Conservation (phyloP, 2,797 vertebrate genomes). For the Graptemys geographica region DNA sequence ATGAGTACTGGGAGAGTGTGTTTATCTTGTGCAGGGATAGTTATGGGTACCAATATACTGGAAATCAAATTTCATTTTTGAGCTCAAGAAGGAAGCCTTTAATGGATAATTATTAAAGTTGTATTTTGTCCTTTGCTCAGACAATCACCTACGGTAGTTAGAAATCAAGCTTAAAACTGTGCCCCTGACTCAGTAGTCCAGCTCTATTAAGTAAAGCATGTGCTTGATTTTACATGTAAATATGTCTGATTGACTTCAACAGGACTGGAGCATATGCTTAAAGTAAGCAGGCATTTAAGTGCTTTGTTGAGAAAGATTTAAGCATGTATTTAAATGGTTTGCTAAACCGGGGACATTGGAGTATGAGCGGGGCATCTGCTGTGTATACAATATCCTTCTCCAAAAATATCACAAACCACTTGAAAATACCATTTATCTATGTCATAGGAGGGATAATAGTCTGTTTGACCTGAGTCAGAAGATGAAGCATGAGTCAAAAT, state of each 20-base stretch:
- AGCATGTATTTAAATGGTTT: not conserved
- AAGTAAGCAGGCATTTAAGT: not conserved
- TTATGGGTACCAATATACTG: not conserved
- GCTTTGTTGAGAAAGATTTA: not conserved
- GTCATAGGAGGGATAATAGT: too few species aligned
- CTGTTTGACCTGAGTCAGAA: too few species aligned
- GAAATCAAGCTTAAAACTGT: not conserved
- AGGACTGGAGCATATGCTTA: not conserved
- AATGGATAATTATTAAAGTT: not conserved
- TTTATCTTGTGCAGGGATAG: not conserved
- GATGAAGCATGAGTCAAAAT: too few species aligned
- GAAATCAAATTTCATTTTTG: not conserved
- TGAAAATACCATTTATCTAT: too few species aligned
- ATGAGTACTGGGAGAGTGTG: not conserved
- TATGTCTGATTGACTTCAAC: not conserved
- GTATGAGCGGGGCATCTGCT: not conserved
- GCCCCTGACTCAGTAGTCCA: not conserved
- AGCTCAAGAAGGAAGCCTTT: not conserved
- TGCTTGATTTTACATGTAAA: too few species aligned
- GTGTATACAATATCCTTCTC: not conserved
- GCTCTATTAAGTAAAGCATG: not conserved
- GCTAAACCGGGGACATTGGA: not conserved
- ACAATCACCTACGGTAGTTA: not conserved
- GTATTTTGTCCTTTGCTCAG: not conserved
- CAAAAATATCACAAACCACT: too few species aligned